Percentiles rank a stretch among this genome's conserved stretches.
Evolutionary conservation across 1,140 invertebrate genomes (phyloP).

Genomic region (Scaptomyza pallida): DNA sequence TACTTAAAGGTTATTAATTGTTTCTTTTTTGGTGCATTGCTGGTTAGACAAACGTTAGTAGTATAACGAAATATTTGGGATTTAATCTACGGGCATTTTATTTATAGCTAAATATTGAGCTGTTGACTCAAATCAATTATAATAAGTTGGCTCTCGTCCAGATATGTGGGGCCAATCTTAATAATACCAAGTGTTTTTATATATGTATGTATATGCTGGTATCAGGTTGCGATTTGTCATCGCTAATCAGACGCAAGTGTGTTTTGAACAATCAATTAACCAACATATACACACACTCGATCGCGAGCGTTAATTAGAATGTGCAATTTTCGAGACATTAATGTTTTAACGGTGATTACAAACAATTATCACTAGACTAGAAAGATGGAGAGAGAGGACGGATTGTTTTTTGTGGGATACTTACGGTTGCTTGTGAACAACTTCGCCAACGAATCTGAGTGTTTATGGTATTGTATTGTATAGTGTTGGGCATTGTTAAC

Average conservation of each 20-base stretch:
- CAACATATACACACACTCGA: not conserved
- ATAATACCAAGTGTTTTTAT: not conserved
- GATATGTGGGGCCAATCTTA: conserved; percentile 6
- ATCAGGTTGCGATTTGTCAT: conserved; percentile 10
- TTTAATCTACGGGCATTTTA: not conserved
- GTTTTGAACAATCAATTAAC: not conserved
- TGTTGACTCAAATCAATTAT: conserved; percentile 9
- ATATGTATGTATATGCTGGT: not conserved
- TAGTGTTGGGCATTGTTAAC: conserved; percentile 23
- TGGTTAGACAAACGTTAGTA: not conserved
- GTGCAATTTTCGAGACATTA: conserved; percentile 7
- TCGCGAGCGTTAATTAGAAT: conserved; percentile 4
- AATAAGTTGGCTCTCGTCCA: not conserved
- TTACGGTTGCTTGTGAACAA: conserved; percentile 90
- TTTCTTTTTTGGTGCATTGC: not conserved
- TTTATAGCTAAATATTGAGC: not conserved
- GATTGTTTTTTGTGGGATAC: conserved; percentile 84
- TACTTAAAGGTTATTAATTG: too few species aligned
- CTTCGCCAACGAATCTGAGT: conserved; percentile 86
- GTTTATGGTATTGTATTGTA: not conserved
- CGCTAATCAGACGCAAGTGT: conserved; percentile 4
- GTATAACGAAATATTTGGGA: not conserved
- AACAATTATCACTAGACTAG: not conserved
- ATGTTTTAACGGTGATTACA: too few species aligned
- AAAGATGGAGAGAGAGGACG: conserved; percentile 1